These are phyloP conservation scores for Alligator mississippiensis DNA, from an alignment of 2,113 vertebrate genomes.

Conservation along the genomic window DNA sequence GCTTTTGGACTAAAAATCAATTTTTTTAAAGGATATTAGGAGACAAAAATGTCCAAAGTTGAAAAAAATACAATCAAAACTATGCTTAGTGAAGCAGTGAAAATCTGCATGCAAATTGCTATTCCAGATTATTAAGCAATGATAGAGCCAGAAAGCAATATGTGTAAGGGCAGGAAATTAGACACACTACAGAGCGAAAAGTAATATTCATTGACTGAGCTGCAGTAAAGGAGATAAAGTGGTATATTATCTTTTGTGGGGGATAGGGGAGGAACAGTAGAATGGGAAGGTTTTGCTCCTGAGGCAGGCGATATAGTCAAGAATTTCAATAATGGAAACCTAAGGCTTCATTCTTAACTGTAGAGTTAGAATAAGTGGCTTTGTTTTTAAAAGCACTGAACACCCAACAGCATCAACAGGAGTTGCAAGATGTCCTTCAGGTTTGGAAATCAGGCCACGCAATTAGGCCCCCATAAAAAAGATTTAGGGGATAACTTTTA, in stretches of 20 bases:
- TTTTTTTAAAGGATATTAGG: neutral
- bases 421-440: fast-evolving
- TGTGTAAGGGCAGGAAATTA: neutral
- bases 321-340: neutral
- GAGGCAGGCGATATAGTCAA: neutral
- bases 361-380: fast-evolving
- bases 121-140: neutral
- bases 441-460: fast-evolving
- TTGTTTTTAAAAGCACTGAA: fast-evolving
- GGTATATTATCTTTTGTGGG: fast-evolving
- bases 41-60: neutral
- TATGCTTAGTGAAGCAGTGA: constrained; percentile 17
- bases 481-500: neutral
- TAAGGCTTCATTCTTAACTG: fast-evolving
- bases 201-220: fast-evolving
- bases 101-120: constrained; percentile 24
- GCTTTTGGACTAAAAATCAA: neutral
- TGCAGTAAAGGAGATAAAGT: fast-evolving
- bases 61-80: neutral
- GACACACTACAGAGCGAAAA: neutral
- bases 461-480: neutral
- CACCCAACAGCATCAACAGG: fast-evolving
- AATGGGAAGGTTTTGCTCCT: neutral
- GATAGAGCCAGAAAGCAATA: neutral
- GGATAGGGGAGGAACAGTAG: neutral